Evolutionary conservation across 2,113 vertebrate species (phyloP), one percentile per base, ranked within the genome.

Genomic region (Lagenorhynchus albirostris): DNA sequence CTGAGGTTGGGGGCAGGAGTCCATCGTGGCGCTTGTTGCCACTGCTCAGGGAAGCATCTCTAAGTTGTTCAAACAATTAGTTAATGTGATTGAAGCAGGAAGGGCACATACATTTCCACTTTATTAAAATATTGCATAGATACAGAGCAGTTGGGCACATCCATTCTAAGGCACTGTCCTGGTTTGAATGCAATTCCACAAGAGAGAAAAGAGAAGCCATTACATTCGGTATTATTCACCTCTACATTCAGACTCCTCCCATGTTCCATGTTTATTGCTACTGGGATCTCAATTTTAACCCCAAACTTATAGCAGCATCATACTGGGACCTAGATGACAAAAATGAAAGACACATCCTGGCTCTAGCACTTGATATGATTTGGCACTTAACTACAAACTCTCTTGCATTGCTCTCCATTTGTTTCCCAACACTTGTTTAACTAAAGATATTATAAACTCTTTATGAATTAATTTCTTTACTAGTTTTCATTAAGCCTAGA

Each of bases 51-150:
- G 80, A 96, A 96, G 80, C 26, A 95, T 63, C 50, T 95, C 91
- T 91, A 88, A 76, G 36, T 63, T 96, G n/a, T 85, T 71, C 31
- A 89, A 96, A 94, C 11, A 86, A 90, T 82, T 91, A 91, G 62
- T 97, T 93, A 93, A 93, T 89, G 77, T 41, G 71, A 97, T 15
- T 60, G 86, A 98, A 97, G 79, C 96, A 95, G 68, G 55, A 95
- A 95, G 63, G 95, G 26, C 86, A 94, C 68, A 96, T 50, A 92
- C 31, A 82, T 96, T 96, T 97, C 17, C 50, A 96, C 74, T 98
- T 98, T 98, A 98, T 98, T 98, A 96, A 98, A 97, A 96, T 92
- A 97, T 91, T 95, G 92, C 97, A 98, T 98, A 98, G 97, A 97
- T 97, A 98, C 98, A 98, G 97, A 97, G 97, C 94, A 98, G 97